phyloP scores from a whole-genome alignment of 1,140 invertebrate genomes.

The Drosophila eugracilis region DNA sequence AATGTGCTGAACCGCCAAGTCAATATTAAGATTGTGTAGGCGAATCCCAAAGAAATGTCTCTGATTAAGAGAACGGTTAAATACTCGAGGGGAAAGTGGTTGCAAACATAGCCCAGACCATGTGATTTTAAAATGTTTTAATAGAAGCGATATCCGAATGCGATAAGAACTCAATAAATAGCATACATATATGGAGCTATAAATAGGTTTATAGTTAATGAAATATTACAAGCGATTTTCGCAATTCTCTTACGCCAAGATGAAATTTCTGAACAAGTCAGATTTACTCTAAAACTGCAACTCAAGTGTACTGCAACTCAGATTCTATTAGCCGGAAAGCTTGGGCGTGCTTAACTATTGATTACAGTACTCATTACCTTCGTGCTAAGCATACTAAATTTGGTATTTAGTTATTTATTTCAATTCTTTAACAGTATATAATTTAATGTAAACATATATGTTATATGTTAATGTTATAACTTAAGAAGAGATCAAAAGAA shows the following conservation, averaged over 20 bases:
- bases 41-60: background rate
- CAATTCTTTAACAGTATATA: no score
- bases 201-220: background rate
- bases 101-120: background rate
- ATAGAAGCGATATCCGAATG: background rate
- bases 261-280: background rate
- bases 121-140: background rate
- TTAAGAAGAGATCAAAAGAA: no score
- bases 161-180: conserved; percentile 12
- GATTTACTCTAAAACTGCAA: conserved; percentile 12
- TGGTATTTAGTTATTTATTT: no score
- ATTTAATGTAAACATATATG: no score
- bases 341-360: no score
- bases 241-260: background rate
- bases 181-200: background rate
- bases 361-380: no score
- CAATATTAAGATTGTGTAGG: background rate
- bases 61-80: background rate
- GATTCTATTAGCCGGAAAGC: no score
- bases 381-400: no score
- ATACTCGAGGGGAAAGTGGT: background rate
- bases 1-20: background rate
- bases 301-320: no score
- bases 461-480: no score
- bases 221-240: no score